These are phyloP conservation scores for Neodiprion virginianus DNA, from an alignment of 1,140 invertebrate genomes.

Conservation along the genomic window DNA sequence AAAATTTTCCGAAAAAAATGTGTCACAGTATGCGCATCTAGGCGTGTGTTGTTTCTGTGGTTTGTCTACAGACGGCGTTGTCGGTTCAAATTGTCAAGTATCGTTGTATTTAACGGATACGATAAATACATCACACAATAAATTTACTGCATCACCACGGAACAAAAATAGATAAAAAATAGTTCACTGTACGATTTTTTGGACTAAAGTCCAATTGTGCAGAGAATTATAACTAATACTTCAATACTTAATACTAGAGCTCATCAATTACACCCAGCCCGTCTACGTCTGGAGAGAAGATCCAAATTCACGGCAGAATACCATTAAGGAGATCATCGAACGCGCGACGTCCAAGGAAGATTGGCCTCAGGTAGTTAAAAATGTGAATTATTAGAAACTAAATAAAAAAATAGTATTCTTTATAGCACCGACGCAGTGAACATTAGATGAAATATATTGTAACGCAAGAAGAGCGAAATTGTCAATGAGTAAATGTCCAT, in stretches of 20 bases:
- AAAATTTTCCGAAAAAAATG: too few relatives aligned
- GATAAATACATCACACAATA: too few relatives aligned
- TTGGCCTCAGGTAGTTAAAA: constrained; percentile 82
- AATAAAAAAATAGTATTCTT: constrained; percentile 1
- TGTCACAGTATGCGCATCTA: too few relatives aligned
- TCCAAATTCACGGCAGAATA: constrained; percentile 88
- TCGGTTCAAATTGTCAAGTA: too few relatives aligned
- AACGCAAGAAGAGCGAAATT: neutral
- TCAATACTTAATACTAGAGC: constrained; percentile 66
- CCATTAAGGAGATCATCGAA: constrained; percentile 88
- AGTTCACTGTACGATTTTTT: too few relatives aligned
- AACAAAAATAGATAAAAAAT: too few relatives aligned
- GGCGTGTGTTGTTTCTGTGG: too few relatives aligned
- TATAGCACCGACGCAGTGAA: neutral
- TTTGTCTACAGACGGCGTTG: too few relatives aligned
- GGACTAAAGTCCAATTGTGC: too few relatives aligned
- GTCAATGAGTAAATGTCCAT: neutral
- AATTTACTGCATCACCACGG: too few relatives aligned
- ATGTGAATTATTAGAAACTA: constrained; percentile 7
- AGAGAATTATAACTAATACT: neutral
- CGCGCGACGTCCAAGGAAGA: constrained; percentile 82
- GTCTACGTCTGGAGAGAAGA: constrained; percentile 93
- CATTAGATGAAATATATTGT: constrained; percentile 4
- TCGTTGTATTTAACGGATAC: too few relatives aligned
- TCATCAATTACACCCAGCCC: constrained; percentile 93